Evolutionary conservation across 2,888 invertebrate genomes (phyloP), one percentile per base, ranked within the genome.

Genomic region (Agriopis marginaria): DNA sequence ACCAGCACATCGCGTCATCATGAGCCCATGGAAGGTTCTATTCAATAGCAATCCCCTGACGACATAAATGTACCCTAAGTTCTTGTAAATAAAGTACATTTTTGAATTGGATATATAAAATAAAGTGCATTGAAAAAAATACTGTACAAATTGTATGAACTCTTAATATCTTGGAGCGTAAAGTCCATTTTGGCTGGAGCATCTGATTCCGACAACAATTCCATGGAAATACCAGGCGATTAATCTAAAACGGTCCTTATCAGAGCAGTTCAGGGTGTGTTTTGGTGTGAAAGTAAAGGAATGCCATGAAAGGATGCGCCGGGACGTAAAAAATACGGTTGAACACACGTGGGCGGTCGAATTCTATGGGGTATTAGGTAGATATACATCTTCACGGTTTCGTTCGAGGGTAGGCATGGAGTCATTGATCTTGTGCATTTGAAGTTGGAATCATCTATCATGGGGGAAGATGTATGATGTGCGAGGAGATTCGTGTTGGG

Each of bases 281-380:
- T 85, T 86, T 88, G 78, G 84, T 76, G 72, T 87, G 86, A 68
- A 74, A 70, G 70, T 77, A 70, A 81, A 82, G 90, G 91, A 91
- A 92, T 90, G 90, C 80, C 85, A 86, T 63, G 89, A 85, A 90
- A 89, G 89, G 90, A 91, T 90, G 88, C 86, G 85, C 83, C 76
- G 78, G 82, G 85, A 83, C 85, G 86, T 87, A 90, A 91, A 92
- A 92, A 91, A 89, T 86, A 88, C 84, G 89, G 86, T 85, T 83
- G 85, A 85, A 81, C 84, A 85, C 85, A 86, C 85, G 90, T 89
- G 90, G 91, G 92, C 87, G 90, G 88, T 82, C 84, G 81, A 81
- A 80, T 85, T 84, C 81, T 83, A 83, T 82, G 77, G 78, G 77
- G 77, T 76, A 79, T 80, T 79, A 80, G 77, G 81, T 81, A 78